Base-by-base conservation (phyloP, 2,113 vertebrate genomes). In the Tiliqua scincoides region DNA sequence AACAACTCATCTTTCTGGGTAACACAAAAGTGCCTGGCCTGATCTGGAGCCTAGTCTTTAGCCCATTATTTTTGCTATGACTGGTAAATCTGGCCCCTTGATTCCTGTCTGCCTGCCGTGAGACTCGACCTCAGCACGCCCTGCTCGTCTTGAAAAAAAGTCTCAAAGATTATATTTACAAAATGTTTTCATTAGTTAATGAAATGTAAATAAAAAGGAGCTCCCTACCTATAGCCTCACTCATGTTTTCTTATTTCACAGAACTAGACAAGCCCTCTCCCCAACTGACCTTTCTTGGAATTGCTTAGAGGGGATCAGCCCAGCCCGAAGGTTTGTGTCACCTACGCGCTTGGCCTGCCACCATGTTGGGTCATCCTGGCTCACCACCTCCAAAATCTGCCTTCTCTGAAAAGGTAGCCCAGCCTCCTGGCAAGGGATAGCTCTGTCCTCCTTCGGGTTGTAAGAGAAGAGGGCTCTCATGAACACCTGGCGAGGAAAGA, bases 311-410 rank as follows among this genome's bases (percentile, higher is more conserved):
- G 98, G 98, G 77, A 99, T 97, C 84, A 99, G 96, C 23, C 98
- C 98, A 0, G 98, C 98, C 0, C 98, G 97, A 85, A 99, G 97
- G 93, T 98, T 99, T 68, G 97, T 97, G 84, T 99, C 98, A 11
- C 98, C 98, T 4, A 99, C 96, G 68, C 97, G 96, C 91, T 98
- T 99, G 79, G 98, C 98, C 94, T 99, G 98, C 98, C 98, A 99
- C 98, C 98, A 99, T 0, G 97, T 99, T 80, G 96, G 94, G 43
- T 99, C 98, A 1, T 98, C 98, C 74, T 98, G 98, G 94, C 98
- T 98, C 1, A 99, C 98, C 43, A 99, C 98, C 89, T 99, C 98
- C n/a, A 99, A 97, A 85, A 99, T 86, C 27, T 99, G 97, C 8
- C 98, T 93, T 1, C 95, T 94, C 40, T 96, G 96, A 84, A 99